Conservation (phyloP, 2,888 invertebrate species). For the Eupsilia transversa region DNA sequence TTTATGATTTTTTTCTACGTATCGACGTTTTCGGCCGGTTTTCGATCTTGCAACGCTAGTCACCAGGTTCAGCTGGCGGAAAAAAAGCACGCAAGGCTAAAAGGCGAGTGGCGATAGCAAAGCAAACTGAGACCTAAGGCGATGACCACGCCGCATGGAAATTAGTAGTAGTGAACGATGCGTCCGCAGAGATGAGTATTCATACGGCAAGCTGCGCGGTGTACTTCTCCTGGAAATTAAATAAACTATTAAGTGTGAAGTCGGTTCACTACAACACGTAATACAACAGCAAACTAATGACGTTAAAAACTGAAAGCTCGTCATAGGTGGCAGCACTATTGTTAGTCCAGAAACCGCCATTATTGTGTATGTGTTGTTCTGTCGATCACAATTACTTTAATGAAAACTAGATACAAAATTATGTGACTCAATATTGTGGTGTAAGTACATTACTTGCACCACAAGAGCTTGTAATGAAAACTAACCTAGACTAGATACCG, state of each 20-base stretch:
- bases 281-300: not conserved
- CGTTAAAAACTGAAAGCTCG: not conserved
- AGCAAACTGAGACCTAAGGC: slow-evolving; percentile 1
- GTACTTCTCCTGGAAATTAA: not conserved
- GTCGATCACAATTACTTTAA: not conserved
- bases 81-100: slow-evolving; percentile 35
- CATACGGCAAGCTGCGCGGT: not conserved
- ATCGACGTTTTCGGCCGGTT: too few relatives aligned
- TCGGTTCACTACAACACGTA: not conserved
- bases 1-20: too few relatives aligned
- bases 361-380: not conserved
- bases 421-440: not conserved
- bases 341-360: not conserved
- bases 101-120: slow-evolving; percentile 6
- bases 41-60: too few relatives aligned
- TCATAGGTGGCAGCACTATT: not conserved
- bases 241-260: not conserved
- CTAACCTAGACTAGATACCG: too few relatives aligned
- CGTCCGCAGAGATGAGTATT: not conserved
- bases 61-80: slow-evolving; percentile 16
- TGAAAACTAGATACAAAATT: not conserved
- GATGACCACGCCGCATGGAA: not conserved
- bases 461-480: not conserved
- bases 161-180: slow-evolving; percentile 7
- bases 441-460: too few relatives aligned